Percentiles rank a stretch among this genome's conserved stretches.
Evolutionary conservation across 2,888 invertebrate genomes (phyloP).

Genomic region (Halictus ligatus): DNA sequence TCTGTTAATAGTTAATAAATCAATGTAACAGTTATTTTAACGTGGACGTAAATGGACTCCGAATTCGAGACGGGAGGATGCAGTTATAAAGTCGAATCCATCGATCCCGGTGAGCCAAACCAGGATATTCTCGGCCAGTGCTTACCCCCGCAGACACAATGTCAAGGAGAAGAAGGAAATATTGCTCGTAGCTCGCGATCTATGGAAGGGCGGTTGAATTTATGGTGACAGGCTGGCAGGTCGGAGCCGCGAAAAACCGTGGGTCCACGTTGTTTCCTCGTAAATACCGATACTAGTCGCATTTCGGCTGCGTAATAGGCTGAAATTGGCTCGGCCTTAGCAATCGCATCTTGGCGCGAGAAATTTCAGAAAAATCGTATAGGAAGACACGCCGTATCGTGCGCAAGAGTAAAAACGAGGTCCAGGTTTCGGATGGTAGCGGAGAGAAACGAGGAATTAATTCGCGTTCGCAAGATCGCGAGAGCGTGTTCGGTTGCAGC

Average conservation of each 20-base stretch:
- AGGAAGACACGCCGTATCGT: neutral
- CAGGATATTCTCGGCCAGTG: conserved; percentile 42
- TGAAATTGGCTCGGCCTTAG: neutral
- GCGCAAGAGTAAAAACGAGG: neutral
- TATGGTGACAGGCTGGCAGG: conserved; percentile 52
- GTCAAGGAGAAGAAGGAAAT: conserved; percentile 57
- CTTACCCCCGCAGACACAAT: conserved; percentile 42
- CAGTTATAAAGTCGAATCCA: conserved; percentile 42
- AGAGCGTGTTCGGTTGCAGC: neutral
- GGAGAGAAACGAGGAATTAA: neutral
- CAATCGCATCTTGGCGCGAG: neutral
- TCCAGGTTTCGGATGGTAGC: neutral
- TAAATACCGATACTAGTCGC: conserved; percentile 62
- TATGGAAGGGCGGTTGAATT: conserved; percentile 64
- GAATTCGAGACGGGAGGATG: neutral
- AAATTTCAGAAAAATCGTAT: neutral
- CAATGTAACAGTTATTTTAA: no score
- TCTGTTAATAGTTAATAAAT: no score
- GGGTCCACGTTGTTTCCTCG: conserved; percentile 41
- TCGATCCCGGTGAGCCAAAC: conserved; percentile 30
- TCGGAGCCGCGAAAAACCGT: conserved; percentile 37
- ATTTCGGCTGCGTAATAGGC: conserved; percentile 22
- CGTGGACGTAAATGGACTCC: neutral
- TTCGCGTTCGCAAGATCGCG: neutral
- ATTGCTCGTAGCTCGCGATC: conserved; percentile 62